Evolutionary conservation across 2,797 vertebrate species (phyloP).

Genomic region (Cichlasoma orientale): DNA sequence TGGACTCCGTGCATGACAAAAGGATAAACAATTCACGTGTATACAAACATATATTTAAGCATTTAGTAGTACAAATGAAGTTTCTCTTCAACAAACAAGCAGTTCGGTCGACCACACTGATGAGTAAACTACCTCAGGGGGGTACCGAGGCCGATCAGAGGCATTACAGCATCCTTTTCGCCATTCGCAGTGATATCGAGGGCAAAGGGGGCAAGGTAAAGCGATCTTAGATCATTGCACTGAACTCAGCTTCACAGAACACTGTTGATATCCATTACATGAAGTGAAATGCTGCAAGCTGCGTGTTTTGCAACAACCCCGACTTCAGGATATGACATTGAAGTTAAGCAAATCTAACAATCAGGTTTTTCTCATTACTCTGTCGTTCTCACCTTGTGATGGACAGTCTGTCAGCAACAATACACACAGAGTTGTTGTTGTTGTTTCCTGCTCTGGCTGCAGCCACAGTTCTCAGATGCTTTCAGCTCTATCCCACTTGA

Average conservation of each 20-base stretch:
- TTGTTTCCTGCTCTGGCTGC: constrained; percentile 12
- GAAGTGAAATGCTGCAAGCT: constrained; percentile 2
- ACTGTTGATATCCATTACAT: constrained; percentile 65
- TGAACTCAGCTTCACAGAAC: not conserved
- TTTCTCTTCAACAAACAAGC: not conserved
- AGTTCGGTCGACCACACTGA: not conserved
- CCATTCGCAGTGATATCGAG: constrained; percentile 3
- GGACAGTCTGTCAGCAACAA: constrained; percentile 29
- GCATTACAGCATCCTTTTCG: constrained; percentile 29
- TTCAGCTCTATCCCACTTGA: constrained; percentile 42
- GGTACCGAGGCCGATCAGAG: constrained; percentile 27
- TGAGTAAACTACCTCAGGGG: constrained; percentile 8
- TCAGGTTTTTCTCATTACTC: constrained; percentile 30
- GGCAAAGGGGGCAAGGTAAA: constrained; percentile 30
- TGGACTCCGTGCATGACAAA: constrained; percentile 12
- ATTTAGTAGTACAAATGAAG: constrained; percentile 16
- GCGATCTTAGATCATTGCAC: constrained; percentile 33
- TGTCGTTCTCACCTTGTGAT: constrained; percentile 35
- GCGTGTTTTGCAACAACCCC: not conserved
- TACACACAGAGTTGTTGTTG: not conserved
- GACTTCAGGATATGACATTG: constrained; percentile 18
- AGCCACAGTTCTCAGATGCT: constrained; percentile 52
- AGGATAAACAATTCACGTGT: constrained; percentile 28
- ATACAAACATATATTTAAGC: constrained; percentile 26
- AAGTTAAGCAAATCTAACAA: not conserved